Conservation (phyloP, 2,888 invertebrate genomes). For the Euzetes globulus region DNA sequence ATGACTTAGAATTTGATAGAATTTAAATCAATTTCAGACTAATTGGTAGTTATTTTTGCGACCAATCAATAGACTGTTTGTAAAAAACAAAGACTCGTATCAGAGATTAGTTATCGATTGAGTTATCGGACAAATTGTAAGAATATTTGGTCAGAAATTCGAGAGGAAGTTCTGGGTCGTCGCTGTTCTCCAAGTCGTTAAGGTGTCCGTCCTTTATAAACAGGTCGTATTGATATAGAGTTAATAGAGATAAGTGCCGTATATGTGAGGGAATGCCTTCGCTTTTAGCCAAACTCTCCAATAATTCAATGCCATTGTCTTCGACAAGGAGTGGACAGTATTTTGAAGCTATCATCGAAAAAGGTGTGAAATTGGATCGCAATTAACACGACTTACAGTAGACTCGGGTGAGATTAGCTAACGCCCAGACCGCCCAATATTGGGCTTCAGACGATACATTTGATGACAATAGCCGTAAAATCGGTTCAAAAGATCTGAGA, state of each 20-base stretch:
- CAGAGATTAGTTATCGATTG: no score
- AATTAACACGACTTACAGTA: slow-evolving; percentile 63
- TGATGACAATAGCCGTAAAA: slow-evolving; percentile 65
- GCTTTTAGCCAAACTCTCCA: slow-evolving; percentile 52
- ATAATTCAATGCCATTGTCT: slow-evolving; percentile 71
- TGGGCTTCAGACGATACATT: slow-evolving; percentile 77
- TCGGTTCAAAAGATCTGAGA: slow-evolving; percentile 78
- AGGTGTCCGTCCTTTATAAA: not conserved
- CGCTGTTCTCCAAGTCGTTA: slow-evolving; percentile 9
- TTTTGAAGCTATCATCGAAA: slow-evolving; percentile 62
- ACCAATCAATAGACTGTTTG: no score
- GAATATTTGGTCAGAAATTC: not conserved
- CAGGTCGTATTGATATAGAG: slow-evolving; percentile 30
- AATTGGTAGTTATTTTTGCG: no score
- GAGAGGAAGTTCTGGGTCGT: not conserved
- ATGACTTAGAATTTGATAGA: no score
- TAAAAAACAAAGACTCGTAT: no score
- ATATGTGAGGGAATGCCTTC: slow-evolving; percentile 27
- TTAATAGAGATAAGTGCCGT: slow-evolving; percentile 27
- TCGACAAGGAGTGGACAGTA: slow-evolving; percentile 79
- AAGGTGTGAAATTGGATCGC: slow-evolving; percentile 26
- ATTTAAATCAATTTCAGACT: no score
- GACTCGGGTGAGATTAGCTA: slow-evolving; percentile 87
- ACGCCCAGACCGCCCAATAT: slow-evolving; percentile 95
- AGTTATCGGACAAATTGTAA: not conserved